Evolutionary conservation across 2,797 vertebrate genomes (phyloP), one percentile per base, ranked within the genome.

Genomic region (Chelmon rostratus): DNA sequence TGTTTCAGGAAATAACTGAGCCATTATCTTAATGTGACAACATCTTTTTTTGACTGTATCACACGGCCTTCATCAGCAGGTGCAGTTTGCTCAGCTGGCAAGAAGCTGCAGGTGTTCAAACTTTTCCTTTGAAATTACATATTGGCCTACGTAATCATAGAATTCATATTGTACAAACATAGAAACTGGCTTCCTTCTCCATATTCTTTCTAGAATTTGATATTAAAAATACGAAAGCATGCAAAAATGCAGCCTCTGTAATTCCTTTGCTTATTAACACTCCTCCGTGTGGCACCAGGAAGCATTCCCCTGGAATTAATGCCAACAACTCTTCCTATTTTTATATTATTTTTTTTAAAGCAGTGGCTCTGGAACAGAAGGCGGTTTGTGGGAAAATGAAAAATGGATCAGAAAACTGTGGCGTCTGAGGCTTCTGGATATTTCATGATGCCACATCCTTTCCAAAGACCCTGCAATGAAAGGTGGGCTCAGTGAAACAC

Each of bases 381-480:
- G 49, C 15, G 38, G 40, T 72, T 71, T 68, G 57, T 63, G 57
- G 57, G 8, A n/a, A 77, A 44, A 70, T 70, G 64, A 62, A 71
- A 82, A 68, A 50, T 68, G 23, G 18, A 58, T 15, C 4, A 1
- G 33, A 64, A 44, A 58, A 68, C 68, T 65, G 12, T 9, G 38
- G 49, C 2, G 13, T 56, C 65, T 47, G 28, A 73, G 58, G 59
- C 33, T 33, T 64, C 4, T 70, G 76, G 49, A 72, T 71, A 31
- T 67, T 83, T 79, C 52, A 67, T 79, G 63, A 71, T 9, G 66
- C 40, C 61, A 57, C 35, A 37, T 63, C 5, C 23, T 50, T 66
- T 65, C 33, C 59, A 52, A 16, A 25, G n/a, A 33, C 40, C 28
- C 38, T 2, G 62, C 54, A 56, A 47, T 62, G 49, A 66, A 50